A percentile compares a stretch with the other conserved stretches of the same genome.
phyloP scores from a whole-genome alignment of 2,797 vertebrate genomes.

The Decapterus maruadsi region DNA sequence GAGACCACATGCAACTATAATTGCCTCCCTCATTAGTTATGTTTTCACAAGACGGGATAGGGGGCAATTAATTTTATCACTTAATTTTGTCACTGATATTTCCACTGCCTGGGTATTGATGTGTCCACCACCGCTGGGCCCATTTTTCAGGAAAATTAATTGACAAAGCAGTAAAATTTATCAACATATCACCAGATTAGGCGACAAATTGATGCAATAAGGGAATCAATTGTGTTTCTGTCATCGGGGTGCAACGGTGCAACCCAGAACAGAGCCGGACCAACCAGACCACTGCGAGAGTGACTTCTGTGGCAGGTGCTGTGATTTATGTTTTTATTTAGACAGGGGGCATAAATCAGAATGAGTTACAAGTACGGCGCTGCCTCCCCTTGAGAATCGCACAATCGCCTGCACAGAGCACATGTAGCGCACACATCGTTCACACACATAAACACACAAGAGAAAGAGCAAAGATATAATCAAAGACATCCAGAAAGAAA shows the following conservation, averaged over 20 bases:
- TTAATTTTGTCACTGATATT: conserved; percentile 88
- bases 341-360: conserved; percentile 87
- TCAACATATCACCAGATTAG: conserved; percentile 91
- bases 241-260: conserved; percentile 72
- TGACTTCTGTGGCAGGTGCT: conserved; percentile 83
- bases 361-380: conserved; percentile 85
- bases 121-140: conserved; percentile 78
- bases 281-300: conserved; percentile 79
- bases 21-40: conserved; percentile 90
- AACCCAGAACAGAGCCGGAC: conserved; percentile 67
- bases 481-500: conserved; percentile 48
- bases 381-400: conserved; percentile 73
- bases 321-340: conserved; percentile 89
- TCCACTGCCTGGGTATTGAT: conserved; percentile 82
- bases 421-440: conserved; percentile 57
- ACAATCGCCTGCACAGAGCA: conserved; percentile 55
- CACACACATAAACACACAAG: conserved; percentile 44
- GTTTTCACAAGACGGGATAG: conserved; percentile 86
- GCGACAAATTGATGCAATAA: conserved; percentile 90
- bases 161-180: conserved; percentile 89
- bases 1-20: conserved; percentile 88
- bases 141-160: conserved; percentile 90
- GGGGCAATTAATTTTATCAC: conserved; percentile 90
- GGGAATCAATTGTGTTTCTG: conserved; percentile 89
- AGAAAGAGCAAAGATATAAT: conserved; percentile 51